A percentile compares a stretch with the other conserved stretches of the same genome.
Conservation (phyloP, 2,113 vertebrate species). For the Phyllostomus discolor region DNA sequence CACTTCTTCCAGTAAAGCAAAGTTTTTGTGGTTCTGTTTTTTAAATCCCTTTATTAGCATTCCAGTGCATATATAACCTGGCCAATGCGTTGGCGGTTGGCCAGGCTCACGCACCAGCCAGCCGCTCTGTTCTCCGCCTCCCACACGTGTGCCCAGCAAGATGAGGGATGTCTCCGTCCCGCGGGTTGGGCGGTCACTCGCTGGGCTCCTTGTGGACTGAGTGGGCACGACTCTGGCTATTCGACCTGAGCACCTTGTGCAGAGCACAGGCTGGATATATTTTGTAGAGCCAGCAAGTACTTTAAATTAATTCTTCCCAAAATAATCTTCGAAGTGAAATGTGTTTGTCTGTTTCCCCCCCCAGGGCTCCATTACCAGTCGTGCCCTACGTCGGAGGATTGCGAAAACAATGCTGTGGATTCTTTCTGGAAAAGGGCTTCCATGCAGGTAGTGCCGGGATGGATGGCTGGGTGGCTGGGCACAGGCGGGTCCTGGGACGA, state of each 20-base stretch:
- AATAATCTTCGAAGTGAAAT: neutral
- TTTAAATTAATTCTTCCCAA: neutral
- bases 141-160: neutral
- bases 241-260: neutral
- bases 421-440: constrained; percentile 83
- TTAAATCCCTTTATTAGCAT: neutral
- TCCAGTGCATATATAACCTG: neutral
- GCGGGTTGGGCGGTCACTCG: neutral
- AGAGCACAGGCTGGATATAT: neutral
- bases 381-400: constrained; percentile 77
- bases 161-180: neutral
- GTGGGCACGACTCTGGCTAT: neutral
- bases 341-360: constrained; percentile 18
- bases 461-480: rapidly evolving
- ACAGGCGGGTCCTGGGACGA: rapidly evolving
- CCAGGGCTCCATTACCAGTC: constrained; percentile 80
- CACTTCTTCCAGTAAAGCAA: neutral
- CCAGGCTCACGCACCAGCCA: neutral
- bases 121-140: neutral
- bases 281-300: neutral
- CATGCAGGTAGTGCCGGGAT: constrained; percentile 40
- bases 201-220: neutral
- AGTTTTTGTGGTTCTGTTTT: neutral
- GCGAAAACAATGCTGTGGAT: constrained; percentile 80
- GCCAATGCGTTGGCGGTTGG: neutral